Evolutionary conservation across 2,797 vertebrate genomes (phyloP), one percentile per base, ranked within the genome.

Genomic region (Crypturellus tataupa): DNA sequence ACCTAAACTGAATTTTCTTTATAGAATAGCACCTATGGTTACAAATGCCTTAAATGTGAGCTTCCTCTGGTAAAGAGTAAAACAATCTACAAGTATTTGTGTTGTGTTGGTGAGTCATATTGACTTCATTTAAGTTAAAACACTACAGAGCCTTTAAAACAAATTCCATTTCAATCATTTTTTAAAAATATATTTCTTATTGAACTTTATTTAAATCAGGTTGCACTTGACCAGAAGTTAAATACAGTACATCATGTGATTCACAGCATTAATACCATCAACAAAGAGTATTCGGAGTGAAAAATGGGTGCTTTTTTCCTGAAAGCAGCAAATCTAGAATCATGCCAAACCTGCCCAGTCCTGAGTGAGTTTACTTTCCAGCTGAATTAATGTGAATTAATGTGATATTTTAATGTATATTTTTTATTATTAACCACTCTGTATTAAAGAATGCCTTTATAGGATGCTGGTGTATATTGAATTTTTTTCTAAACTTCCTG

Each of bases 111-210:
- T 85, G 25, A n/a, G 72, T 92, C 56, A 68, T 87, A 89, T 64
- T 82, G 76, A 47, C 68, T 89, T 35, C 39, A 67, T 83, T 89
- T 87, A 88, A 91, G 76, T 46, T 31, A 91, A 89, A 87, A 82
- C 29, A 75, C 49, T 33, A 11, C 9, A 55, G 53, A 79, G 58
- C 77, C 53, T 85, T 87, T 64, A 33, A 64, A 92, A 87, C 3
- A 92, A 72, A 89, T 87, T 92, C 62, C 8, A 80, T 77, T 94
- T 87, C 25, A 68, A 69, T 80, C 46, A 60, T 53, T 6, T 47
- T 92, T 89, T 89, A 9, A 31, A 59, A 89, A 95, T 83, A 49
- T 87, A 92, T 83, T 94, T 85, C 44, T 85, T 23, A 62, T 35
- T 83, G 72, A 87, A 3, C 20, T 49, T 55, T 83, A 47, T 85